A percentile compares a stretch with the other conserved stretches of the same genome.
Conservation (phyloP, 2,888 invertebrate genomes). For the Drosophila sordidula region DNA sequence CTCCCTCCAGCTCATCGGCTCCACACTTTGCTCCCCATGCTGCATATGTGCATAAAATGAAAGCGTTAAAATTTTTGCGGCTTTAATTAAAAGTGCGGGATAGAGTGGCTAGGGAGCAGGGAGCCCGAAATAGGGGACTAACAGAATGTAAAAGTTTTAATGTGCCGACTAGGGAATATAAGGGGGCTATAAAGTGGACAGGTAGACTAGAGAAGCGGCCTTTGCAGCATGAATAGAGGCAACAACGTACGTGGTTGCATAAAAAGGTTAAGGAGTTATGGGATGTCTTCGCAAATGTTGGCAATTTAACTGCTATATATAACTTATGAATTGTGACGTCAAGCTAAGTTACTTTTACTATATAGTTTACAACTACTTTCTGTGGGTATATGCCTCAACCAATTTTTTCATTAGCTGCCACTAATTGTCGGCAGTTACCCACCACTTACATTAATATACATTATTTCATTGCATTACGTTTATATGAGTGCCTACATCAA, state of each 20-base stretch:
- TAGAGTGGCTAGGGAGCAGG: not conserved
- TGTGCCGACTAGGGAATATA: conserved; percentile 27
- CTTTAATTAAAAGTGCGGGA: conserved; percentile 68
- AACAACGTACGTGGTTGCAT: not conserved
- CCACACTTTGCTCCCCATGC: not conserved
- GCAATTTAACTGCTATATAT: not conserved
- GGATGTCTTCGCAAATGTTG: conserved; percentile 4
- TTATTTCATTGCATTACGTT: not conserved
- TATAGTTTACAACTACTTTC: too few species aligned
- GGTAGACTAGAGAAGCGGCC: conserved; percentile 28
- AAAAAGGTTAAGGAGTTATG: not conserved
- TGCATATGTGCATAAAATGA: conserved; percentile 40
- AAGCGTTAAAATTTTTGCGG: conserved; percentile 26
- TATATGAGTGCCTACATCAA: conserved; percentile 8
- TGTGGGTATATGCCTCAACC: not conserved
- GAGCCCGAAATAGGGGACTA: conserved; percentile 18
- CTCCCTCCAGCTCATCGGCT: not conserved
- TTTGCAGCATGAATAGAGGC: conserved; percentile 18
- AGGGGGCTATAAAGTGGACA: conserved; percentile 24
- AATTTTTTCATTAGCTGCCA: too few species aligned
- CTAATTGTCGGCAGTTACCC: too few species aligned
- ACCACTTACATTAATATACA: not conserved
- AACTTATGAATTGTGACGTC: not conserved
- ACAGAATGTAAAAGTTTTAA: conserved; percentile 49
- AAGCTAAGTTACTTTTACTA: too few species aligned